A percentile compares a stretch with the other conserved stretches of the same genome.
Conservation (phyloP, 2,888 invertebrate species). For the Dromius quadrimaculatus region DNA sequence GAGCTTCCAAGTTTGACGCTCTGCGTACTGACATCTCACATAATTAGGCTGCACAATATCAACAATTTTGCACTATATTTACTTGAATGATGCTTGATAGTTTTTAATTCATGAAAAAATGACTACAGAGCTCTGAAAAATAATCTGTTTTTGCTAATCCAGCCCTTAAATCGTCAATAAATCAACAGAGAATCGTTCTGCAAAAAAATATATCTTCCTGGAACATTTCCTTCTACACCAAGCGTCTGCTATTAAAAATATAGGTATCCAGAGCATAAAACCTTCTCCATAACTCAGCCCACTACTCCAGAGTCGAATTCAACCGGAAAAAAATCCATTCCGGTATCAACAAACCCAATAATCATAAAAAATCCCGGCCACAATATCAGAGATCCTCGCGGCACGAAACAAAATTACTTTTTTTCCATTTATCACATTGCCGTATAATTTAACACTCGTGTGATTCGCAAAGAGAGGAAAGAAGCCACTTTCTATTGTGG, state of each 20-base stretch:
- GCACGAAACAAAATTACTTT: constrained; percentile 51
- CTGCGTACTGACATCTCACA: too few relatives aligned
- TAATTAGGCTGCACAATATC: too few relatives aligned
- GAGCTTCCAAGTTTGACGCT: too few relatives aligned
- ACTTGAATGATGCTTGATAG: too few relatives aligned
- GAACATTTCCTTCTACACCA: constrained; percentile 15
- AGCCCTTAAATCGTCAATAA: too few relatives aligned
- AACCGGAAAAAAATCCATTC: constrained; percentile 50
- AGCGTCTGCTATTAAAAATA: constrained; percentile 45
- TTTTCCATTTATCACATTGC: constrained; percentile 52
- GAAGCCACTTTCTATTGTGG: too few relatives aligned
- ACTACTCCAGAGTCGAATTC: constrained; percentile 34
- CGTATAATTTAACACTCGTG: constrained; percentile 48
- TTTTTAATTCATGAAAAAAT: too few relatives aligned
- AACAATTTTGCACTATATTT: too few relatives aligned
- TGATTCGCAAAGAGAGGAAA: too few relatives aligned
- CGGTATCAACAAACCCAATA: constrained; percentile 49
- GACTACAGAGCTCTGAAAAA: too few relatives aligned
- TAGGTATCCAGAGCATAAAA: constrained; percentile 45
- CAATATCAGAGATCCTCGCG: constrained; percentile 49
- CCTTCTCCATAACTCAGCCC: constrained; percentile 42
- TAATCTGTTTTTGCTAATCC: too few relatives aligned
- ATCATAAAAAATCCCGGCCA: constrained; percentile 48
- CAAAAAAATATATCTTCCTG: constrained; percentile 32
- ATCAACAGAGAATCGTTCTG: too few relatives aligned